Conservation (phyloP, 2,888 invertebrate genomes). For the Pomacea canaliculata region DNA sequence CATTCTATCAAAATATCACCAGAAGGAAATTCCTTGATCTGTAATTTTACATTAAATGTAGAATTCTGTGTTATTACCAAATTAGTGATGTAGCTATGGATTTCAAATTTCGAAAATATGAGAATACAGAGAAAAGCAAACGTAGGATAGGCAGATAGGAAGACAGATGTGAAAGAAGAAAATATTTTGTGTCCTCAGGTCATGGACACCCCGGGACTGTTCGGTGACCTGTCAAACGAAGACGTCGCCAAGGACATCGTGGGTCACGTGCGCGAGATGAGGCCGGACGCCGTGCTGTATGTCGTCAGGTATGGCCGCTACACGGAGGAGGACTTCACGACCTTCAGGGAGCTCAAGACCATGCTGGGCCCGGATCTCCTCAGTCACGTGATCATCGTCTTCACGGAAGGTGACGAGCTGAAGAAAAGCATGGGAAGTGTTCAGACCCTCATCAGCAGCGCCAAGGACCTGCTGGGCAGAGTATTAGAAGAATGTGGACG, state of each 20-base stretch:
- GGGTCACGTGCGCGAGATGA: not conserved
- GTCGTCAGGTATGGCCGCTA: constrained; percentile 7
- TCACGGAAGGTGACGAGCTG: constrained; percentile 6
- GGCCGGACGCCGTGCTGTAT: constrained; percentile 14
- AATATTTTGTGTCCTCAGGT: constrained; percentile 3
- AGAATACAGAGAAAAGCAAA: too few species aligned
- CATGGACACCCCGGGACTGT: constrained; percentile 10
- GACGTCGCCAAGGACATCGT: not conserved
- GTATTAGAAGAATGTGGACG: constrained; percentile 1
- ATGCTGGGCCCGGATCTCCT: constrained; percentile 1
- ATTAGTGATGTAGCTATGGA: too few species aligned
- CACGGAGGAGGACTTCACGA: constrained; percentile 5
- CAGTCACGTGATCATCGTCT: constrained; percentile 12
- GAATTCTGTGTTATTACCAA: too few species aligned
- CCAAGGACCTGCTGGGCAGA: not conserved
- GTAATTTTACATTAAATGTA: too few species aligned
- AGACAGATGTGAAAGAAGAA: not conserved
- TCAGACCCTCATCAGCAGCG: not conserved
- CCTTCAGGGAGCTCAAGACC: not conserved
- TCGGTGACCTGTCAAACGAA: not conserved
- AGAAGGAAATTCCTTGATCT: too few species aligned
- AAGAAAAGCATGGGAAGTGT: not conserved
- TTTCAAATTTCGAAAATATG: too few species aligned
- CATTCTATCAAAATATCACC: too few species aligned
- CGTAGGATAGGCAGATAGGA: not conserved